These are phyloP conservation scores for Acleris cristana DNA, from an alignment of 2,888 invertebrate species.

Conservation along the genomic window DNA sequence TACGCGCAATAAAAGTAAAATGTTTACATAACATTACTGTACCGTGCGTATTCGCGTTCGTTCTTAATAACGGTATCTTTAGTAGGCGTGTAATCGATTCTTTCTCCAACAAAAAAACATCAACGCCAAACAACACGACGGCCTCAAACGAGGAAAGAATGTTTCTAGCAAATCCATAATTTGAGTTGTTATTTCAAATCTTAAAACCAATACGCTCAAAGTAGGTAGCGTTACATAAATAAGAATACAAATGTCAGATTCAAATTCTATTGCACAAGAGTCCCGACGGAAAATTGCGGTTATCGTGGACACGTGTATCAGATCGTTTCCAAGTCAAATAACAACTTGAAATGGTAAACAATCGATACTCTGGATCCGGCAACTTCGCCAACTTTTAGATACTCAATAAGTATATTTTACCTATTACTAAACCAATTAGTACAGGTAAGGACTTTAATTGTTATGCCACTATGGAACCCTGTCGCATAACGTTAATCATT, in stretches of 20 bases:
- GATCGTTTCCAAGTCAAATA: conserved; percentile 29
- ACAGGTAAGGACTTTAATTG: too few relatives aligned
- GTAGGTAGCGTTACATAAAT: conserved; percentile 12
- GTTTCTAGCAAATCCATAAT: neutral
- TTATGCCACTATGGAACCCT: too few relatives aligned
- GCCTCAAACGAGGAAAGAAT: neutral
- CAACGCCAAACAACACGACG: too few relatives aligned
- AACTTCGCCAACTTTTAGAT: conserved; percentile 1
- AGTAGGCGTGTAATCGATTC: conserved; percentile 7
- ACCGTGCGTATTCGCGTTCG: conserved; percentile 23
- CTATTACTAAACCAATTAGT: too few relatives aligned
- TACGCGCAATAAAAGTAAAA: conserved; percentile 16
- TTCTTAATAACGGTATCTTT: conserved; percentile 27
- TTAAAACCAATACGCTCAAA: neutral
- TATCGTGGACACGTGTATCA: conserved; percentile 16
- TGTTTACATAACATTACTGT: conserved; percentile 33
- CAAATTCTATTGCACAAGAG: conserved; percentile 14
- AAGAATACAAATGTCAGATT: conserved; percentile 13
- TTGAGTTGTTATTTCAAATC: neutral
- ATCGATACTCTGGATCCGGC: conserved; percentile 6
- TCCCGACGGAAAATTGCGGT: conserved; percentile 17
- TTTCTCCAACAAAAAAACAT: too few relatives aligned
- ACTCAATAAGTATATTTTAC: too few relatives aligned
- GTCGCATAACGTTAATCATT: too few relatives aligned
- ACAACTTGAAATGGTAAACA: conserved; percentile 27